phyloP scores from a whole-genome alignment of 2,888 invertebrate genomes.

The Diarsia mendica region DNA sequence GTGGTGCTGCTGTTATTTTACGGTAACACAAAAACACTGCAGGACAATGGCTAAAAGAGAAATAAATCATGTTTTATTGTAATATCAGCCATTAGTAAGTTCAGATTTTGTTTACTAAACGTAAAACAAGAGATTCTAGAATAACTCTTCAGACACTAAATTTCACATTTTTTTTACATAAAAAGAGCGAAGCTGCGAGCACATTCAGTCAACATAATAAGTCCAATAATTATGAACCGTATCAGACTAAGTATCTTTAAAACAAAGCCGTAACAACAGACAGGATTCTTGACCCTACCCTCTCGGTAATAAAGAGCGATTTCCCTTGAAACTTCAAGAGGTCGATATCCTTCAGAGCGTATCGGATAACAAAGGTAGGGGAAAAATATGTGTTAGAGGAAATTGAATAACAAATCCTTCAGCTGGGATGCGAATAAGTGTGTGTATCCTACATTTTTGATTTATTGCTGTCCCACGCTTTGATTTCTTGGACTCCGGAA shows the following conservation, averaged over 20 bases:
- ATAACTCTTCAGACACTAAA: background rate
- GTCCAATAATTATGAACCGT: slow-evolving; percentile 60
- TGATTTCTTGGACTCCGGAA: slow-evolving; percentile 44
- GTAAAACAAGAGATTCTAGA: background rate
- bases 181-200: background rate
- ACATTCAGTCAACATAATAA: slow-evolving; percentile 30
- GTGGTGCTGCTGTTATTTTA: too few relatives aligned
- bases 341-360: slow-evolving; percentile 55
- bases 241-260: slow-evolving; percentile 56
- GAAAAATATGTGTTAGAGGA: slow-evolving; percentile 63
- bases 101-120: too few relatives aligned
- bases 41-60: too few relatives aligned
- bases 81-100: too few relatives aligned
- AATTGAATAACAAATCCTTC: slow-evolving; percentile 71
- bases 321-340: slow-evolving; percentile 27
- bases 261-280: slow-evolving; percentile 25
- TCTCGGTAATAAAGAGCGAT: slow-evolving; percentile 21
- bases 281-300: slow-evolving; percentile 27
- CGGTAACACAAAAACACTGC: too few relatives aligned
- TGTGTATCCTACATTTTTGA: slow-evolving; percentile 63
- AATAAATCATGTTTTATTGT: too few relatives aligned
- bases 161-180: background rate
- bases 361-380: slow-evolving; percentile 62
- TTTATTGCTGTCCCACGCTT: slow-evolving; percentile 44
- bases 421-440: slow-evolving; percentile 59